These are phyloP conservation scores for Philypnodon macrostomus DNA, from an alignment of 2,797 vertebrate species.

Conservation along the genomic window DNA sequence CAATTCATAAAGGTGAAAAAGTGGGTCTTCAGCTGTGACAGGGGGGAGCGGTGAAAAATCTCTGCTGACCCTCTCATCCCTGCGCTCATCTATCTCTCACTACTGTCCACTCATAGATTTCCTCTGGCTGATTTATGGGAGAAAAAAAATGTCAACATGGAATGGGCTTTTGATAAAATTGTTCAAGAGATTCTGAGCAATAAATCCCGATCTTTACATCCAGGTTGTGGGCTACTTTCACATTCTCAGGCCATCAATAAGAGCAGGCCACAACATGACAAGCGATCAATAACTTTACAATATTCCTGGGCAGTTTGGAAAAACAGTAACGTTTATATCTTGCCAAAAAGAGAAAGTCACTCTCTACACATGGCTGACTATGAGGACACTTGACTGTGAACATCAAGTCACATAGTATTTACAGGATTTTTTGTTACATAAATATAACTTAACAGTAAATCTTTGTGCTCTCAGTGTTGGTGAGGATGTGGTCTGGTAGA, in stretches of 20 bases:
- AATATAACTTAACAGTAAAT: conserved; percentile 11
- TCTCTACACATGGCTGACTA: conserved; percentile 45
- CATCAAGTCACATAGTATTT: conserved; percentile 61
- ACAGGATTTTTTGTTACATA: conserved; percentile 39
- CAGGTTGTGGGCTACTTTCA: conserved; percentile 93
- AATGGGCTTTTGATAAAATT: conserved; percentile 99
- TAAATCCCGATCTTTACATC: conserved; percentile 99
- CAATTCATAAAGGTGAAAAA: conserved; percentile 90
- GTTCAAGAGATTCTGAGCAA: conserved; percentile 98
- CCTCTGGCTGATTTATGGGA: conserved; percentile 95
- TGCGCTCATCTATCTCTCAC: conserved; percentile 96
- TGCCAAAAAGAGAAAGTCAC: conserved; percentile 59
- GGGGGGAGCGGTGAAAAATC: conserved; percentile 89
- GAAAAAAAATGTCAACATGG: conserved; percentile 94
- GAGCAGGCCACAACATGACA: conserved; percentile 85
- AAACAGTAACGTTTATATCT: conserved; percentile 85
- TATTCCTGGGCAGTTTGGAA: conserved; percentile 83
- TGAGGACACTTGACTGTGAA: conserved; percentile 55
- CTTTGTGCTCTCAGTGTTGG: too few relatives aligned
- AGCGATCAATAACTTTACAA: conserved; percentile 93
- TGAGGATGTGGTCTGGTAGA: too few relatives aligned
- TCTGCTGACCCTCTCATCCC: conserved; percentile 96
- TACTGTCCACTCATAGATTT: conserved; percentile 97
- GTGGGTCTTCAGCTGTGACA: conserved; percentile 85
- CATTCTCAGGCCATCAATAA: conserved; percentile 97